Base-by-base conservation (phyloP, 2,888 invertebrate genomes). In the Ptilodon capucinus region DNA sequence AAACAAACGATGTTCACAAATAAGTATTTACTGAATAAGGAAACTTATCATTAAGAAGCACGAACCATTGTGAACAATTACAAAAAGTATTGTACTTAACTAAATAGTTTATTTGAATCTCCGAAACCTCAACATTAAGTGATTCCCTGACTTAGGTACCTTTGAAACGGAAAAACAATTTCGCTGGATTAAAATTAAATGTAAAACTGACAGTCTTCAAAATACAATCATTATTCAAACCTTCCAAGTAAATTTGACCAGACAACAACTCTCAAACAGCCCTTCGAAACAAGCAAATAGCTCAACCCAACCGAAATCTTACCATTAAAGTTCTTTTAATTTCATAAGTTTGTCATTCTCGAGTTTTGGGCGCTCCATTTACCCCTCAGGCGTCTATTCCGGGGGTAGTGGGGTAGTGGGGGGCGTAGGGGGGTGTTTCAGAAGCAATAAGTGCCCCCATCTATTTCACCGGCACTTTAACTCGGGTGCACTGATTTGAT, bases 401-500 rank as follows among this genome's bases (percentile, higher is more conserved):
- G 45, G 46, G 46, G 44, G 54, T 42, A 55, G 52, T 45, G 28
- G 54, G 54, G 44, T 30, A 40, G 38, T 48, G 45, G 17, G 45
- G 14, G 54, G 53, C 28, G 54, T 59, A 46, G 50, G 54, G 45
- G 57, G 60, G 54, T 44, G 66, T 60, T 64, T 58, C 64, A 68
- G 71, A 73, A 82, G 84, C 80, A 85, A 85, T 86, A 87, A 89
- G 86, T 84, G 82, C 84, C 86, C 78, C 85, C 84, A 79, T 79
- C 83, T 86, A 86, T 87, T 89, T 85, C 85, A 86, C 86, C 82
- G 87, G 81, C 81, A 84, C 86, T 87, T 86, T 83, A 87, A 86
- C 85, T 84, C 75, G 83, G 86, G 84, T 86, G 90, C 87, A 88
- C 80, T 89, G 90, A 89, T 90, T 90, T 89, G 89, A 89, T 89